Base-by-base conservation (phyloP, 2,888 invertebrate species). In the Drosophila recens region DNA sequence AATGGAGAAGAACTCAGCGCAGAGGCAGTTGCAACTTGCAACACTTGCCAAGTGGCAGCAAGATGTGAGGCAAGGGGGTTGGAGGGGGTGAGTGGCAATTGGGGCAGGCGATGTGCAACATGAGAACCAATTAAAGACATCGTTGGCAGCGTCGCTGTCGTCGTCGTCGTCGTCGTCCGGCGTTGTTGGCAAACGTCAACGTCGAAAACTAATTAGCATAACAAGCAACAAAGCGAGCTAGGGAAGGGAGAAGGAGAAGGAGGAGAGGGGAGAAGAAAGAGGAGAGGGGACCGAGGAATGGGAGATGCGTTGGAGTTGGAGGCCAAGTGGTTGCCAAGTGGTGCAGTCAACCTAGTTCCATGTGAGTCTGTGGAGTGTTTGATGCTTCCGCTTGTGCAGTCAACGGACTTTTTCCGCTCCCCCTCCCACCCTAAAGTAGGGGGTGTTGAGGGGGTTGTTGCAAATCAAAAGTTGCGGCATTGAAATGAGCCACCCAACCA, bases 101-200 rank as follows among this genome's bases (percentile, higher is more conserved):
- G 64, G 57, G 62, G 71, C 59, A 51, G 71, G 78, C 73, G 61
- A 67, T 72, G 70, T 85, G 83, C 79, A 90, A 90, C 87, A 91
- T 90, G 90, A 90, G 90, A 91, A 87, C 90, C 90, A 91, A 90
- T 90, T 90, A 90, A 89, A 90, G 87, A 89, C 82, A 85, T 85
- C 88, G 81, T 87, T 77, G 82, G 76, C 79, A 81, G 65, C 79
- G 56, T 40, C 67, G 65, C 52, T 54, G 68, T 67, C 63, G 63
- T 54, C 54, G 69, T 64, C 66, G 80, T 57, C 54, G 70, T 58
- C 56, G 70, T 66, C 66, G 80, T 67, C 77, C 83, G 75, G 59
- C 81, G 87, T 70, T 80, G 74, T 81, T 90, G 90, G 89, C 84
- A 84, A 85, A 87, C 85, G 89, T 90, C 89, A 90, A 89, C 87